Evolutionary conservation across 2,113 vertebrate genomes (phyloP).

Genomic region (Zosterops hypoxanthus): DNA sequence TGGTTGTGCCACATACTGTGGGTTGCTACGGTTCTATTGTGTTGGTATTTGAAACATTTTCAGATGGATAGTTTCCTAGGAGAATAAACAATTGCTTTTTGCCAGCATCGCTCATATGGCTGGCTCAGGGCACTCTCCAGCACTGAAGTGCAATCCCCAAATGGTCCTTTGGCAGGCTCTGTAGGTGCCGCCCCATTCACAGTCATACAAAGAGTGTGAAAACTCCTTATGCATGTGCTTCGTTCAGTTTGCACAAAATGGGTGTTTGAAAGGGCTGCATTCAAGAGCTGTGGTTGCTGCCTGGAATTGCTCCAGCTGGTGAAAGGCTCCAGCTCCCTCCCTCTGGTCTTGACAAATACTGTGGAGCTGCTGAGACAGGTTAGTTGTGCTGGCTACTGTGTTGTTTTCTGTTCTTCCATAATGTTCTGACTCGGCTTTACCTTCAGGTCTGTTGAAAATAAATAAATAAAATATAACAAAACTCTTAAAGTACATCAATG

Average conservation of each 20-base stretch:
- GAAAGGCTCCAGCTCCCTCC: background rate
- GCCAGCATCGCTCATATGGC: rapidly evolving
- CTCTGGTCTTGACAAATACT: background rate
- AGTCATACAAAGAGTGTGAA: background rate
- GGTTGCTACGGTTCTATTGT: background rate
- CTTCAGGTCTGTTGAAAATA: background rate
- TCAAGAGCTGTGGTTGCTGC: background rate
- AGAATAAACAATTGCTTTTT: conserved; percentile 1
- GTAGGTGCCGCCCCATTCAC: background rate
- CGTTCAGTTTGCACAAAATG: background rate
- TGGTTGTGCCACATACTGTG: background rate
- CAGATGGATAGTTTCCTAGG: background rate
- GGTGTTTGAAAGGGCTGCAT: background rate
- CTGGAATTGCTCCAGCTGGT: background rate
- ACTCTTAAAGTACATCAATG: background rate
- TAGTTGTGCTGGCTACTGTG: background rate
- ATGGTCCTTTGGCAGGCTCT: background rate
- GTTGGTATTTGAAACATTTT: background rate
- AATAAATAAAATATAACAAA: background rate
- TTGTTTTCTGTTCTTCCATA: background rate
- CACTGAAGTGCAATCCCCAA: background rate
- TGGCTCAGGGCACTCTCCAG: background rate
- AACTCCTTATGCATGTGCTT: rapidly evolving
- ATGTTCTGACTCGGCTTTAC: background rate
- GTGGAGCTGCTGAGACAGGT: background rate